Conservation (phyloP, 2,797 vertebrate species). For the Sardinella longiceps region DNA sequence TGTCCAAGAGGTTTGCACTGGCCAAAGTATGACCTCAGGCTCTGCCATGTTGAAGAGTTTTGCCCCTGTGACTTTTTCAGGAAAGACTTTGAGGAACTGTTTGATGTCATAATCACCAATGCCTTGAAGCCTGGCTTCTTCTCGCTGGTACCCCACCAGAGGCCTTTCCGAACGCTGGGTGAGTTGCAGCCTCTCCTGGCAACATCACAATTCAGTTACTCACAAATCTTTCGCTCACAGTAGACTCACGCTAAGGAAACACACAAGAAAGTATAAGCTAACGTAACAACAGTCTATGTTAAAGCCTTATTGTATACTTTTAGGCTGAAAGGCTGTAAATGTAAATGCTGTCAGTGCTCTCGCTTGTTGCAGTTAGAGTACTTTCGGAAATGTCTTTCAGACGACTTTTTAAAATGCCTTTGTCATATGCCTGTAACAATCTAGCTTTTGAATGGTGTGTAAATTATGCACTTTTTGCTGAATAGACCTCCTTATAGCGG, state of each 20-base stretch:
- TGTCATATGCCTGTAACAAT: background rate
- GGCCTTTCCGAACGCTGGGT: constrained; percentile 90
- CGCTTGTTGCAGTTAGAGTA: no score
- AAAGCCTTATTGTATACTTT: background rate
- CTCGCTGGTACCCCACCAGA: constrained; percentile 87
- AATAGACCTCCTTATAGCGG: background rate
- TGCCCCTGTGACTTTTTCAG: constrained; percentile 68
- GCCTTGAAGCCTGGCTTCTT: constrained; percentile 97
- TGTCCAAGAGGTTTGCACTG: background rate
- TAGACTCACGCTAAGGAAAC: background rate
- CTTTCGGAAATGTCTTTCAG: no score
- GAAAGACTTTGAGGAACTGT: constrained; percentile 89
- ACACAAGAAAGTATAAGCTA: no score
- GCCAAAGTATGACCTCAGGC: background rate
- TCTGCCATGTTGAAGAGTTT: constrained; percentile 39
- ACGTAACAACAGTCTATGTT: background rate
- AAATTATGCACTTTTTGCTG: background rate
- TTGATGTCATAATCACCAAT: constrained; percentile 93
- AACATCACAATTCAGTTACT: background rate
- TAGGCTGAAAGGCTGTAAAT: background rate
- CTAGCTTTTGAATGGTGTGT: background rate
- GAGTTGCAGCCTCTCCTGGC: constrained; percentile 60
- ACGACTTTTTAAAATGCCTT: background rate
- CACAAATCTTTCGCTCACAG: background rate
- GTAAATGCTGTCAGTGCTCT: background rate